Evolutionary conservation across 1,140 invertebrate species (phyloP), one percentile per base, ranked within the genome.

Genomic region (Akabosia matsudoensis): DNA sequence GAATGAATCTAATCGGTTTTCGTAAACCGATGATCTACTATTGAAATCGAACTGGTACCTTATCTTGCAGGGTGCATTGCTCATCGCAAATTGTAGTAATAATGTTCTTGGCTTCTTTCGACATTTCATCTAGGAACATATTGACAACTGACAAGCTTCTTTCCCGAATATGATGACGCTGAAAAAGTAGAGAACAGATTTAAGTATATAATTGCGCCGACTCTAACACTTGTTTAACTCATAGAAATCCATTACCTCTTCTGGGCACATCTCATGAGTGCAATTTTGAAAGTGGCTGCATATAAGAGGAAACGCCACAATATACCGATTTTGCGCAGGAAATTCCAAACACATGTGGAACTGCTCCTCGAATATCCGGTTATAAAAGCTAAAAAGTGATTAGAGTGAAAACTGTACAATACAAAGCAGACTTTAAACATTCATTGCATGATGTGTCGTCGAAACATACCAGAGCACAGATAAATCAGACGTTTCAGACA

Each of bases 291-390:
- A 99, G 84, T 99, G 97, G 78, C 93, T 93, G 85, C 97, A 99
- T 81, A 99, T 97, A 74, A 98, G 87, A 16, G 97, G 97, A 85
- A 99, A 99, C 33, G 96, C 94, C 78, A 99, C 94, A 76, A 98
- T 97, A 83, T 94, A 99, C 26, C 97, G 89, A 86, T 98, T 98
- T 86, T 98, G 97, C 26, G 96, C 96, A 30, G 96, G 96, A 85
- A 98, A 98, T 85, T 98, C 96, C 80, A 98, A 88, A 85, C 97
- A 98, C 94, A 98, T 97, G 82, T 98, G 96, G 84, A 98, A 98
- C 84, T 98, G 95, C 83, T 97, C 95, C 83, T 98, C 96, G 87
- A 98, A 98, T 84, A 97, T 92, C 87, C 95, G 95, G 82, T 91
- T 97, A 83, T 97, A 98, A 84, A 99, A 99, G 84, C 94, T 90